These are phyloP conservation scores for Triplophysa rosa DNA, from an alignment of 2,113 vertebrate species.

Conservation along the genomic window DNA sequence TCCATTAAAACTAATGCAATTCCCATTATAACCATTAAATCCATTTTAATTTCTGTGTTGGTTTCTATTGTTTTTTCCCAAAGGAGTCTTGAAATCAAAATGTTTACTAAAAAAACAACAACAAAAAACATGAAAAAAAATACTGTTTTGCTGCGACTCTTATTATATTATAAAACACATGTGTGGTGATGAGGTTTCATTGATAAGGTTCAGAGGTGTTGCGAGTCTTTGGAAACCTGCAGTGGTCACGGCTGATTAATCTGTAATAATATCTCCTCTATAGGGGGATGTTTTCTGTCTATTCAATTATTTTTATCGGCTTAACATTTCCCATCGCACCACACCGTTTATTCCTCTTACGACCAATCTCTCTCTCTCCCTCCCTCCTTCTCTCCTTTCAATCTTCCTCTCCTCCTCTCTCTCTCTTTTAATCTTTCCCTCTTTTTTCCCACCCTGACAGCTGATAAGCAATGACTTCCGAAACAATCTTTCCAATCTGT, in stretches of 20 bases:
- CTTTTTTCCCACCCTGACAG: background rate
- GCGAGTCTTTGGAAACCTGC: background rate
- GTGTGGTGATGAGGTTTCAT: background rate
- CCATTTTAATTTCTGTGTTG: no score
- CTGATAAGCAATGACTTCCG: constrained; percentile 48
- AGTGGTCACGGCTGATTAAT: background rate
- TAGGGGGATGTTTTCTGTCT: background rate
- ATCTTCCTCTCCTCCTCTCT: background rate
- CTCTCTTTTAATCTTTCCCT: background rate
- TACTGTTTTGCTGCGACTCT: no score
- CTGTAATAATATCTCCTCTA: constrained; percentile 11
- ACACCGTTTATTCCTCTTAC: background rate
- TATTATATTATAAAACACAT: no score
- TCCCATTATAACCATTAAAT: no score
- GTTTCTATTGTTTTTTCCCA: no score
- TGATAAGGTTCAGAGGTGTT: background rate
- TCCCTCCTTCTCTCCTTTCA: background rate
- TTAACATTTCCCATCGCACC: constrained; percentile 8
- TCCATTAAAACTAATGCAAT: no score
- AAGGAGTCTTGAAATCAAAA: no score
- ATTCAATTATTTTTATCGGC: constrained; percentile 38
- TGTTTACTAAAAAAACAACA: no score
- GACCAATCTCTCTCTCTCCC: background rate
- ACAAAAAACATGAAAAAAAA: no score
- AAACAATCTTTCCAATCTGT: constrained; percentile 32